Evolutionary conservation across 2,113 vertebrate genomes (phyloP).

Genomic region (Gobiocypris rarus): DNA sequence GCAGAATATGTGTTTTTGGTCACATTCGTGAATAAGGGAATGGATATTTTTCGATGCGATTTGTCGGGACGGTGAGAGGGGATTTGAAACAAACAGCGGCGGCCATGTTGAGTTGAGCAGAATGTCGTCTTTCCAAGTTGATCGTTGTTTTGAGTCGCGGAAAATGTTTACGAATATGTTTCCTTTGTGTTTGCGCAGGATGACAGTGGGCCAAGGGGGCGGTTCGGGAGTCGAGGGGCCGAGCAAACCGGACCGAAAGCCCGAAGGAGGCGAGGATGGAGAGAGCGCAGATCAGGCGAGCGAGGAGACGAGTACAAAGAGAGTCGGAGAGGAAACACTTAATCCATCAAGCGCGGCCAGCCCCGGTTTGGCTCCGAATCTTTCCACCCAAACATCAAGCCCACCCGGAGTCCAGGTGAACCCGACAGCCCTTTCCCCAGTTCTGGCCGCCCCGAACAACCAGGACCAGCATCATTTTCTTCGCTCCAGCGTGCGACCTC

Average conservation of each 20-base stretch:
- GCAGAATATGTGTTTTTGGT: conserved; percentile 46
- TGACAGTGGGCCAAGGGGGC: conserved; percentile 95
- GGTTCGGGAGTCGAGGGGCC: conserved; percentile 85
- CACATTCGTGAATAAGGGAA: conserved; percentile 39
- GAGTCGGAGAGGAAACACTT: conserved; percentile 83
- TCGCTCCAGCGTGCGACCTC: conserved; percentile 95
- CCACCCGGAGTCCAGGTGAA: conserved; percentile 61
- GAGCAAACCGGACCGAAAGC: conserved; percentile 88
- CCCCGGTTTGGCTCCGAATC: conserved; percentile 73
- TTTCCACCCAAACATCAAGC: conserved; percentile 67
- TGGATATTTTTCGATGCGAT: conserved; percentile 78
- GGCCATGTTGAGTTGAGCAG: conserved; percentile 97
- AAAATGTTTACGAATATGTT: conserved; percentile 58
- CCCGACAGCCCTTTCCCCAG: conserved; percentile 70
- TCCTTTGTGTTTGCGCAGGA: conserved; percentile 80
- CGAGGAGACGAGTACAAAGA: conserved; percentile 88
- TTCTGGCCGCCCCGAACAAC: conserved; percentile 76
- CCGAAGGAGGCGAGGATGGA: conserved; percentile 83
- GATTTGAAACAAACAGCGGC: conserved; percentile 99
- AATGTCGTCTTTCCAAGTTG: conserved; percentile 79
- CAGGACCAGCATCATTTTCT: conserved; percentile 99
- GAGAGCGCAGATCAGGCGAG: conserved; percentile 89
- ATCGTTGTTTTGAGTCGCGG: conserved; percentile 66
- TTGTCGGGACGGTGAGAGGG: conserved; percentile 90
- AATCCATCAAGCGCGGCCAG: conserved; percentile 74